phyloP scores from a whole-genome alignment of 2,888 invertebrate species.

The Caenorhabditis doughertyi region DNA sequence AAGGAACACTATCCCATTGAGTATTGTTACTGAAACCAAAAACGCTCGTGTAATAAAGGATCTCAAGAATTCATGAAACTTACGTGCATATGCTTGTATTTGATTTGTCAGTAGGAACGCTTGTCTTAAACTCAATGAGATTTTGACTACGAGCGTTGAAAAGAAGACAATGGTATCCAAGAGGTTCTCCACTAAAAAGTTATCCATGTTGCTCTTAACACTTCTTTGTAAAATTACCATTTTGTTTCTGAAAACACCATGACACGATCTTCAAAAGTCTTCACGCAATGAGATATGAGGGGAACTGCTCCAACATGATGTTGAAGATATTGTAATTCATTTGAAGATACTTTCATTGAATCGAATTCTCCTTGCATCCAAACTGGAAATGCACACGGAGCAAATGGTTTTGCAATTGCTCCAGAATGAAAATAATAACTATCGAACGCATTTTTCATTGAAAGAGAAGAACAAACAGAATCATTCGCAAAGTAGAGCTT shows the following conservation, averaged over 20 bases:
- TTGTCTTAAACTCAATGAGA: constrained; percentile 77
- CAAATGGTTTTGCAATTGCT: constrained; percentile 60
- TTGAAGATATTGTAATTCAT: constrained; percentile 68
- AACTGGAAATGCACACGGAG: constrained; percentile 75
- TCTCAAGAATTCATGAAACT: not conserved
- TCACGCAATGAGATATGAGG: constrained; percentile 72
- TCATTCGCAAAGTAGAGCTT: constrained; percentile 69
- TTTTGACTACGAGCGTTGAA: constrained; percentile 76
- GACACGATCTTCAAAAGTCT: constrained; percentile 72
- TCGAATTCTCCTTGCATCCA: constrained; percentile 77
- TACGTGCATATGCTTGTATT: constrained; percentile 67
- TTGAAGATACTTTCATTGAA: constrained; percentile 66
- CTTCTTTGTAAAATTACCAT: constrained; percentile 59
- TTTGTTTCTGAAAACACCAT: constrained; percentile 76
- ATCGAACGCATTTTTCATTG: constrained; percentile 66
- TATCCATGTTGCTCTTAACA: not conserved
- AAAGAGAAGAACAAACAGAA: constrained; percentile 65
- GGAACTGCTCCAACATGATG: constrained; percentile 69
- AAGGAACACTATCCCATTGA: constrained; percentile 61
- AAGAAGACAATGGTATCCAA: constrained; percentile 78
- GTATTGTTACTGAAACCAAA: constrained; percentile 62
- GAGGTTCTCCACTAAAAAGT: constrained; percentile 75
- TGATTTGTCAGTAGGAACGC: constrained; percentile 63
- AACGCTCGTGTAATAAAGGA: too few species aligned
- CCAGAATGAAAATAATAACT: constrained; percentile 65